phyloP scores from a whole-genome alignment of 53 echinoderm and acorn worm species.

The Temnopleurus reevesii region DNA sequence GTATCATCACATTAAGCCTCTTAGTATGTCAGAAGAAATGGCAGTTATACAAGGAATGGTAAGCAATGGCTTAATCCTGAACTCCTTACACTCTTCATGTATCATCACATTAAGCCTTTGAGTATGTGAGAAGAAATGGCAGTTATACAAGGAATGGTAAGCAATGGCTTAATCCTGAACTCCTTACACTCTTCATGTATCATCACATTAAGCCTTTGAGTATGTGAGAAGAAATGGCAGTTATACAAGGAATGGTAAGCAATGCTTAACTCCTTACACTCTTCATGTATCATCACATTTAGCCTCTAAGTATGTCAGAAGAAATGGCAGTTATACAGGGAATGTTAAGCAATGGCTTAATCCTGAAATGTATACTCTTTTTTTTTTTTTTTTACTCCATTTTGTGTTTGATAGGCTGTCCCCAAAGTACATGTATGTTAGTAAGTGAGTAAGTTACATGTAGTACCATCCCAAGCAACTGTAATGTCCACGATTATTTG shows the following conservation, averaged over 20 bases:
- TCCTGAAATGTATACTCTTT: too few species aligned
- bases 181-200: too few species aligned
- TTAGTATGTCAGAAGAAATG: conserved; percentile 86
- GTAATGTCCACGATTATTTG: too few species aligned
- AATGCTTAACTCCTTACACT: background rate
- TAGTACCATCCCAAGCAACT: too few species aligned
- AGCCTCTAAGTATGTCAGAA: conserved; percentile 49
- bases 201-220: conserved; percentile 88
- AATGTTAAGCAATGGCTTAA: background rate
- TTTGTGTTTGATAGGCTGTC: too few species aligned
- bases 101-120: conserved; percentile 69
- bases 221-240: conserved; percentile 76
- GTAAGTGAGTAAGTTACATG: too few species aligned
- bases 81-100: too few species aligned
- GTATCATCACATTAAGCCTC: conserved; percentile 91
- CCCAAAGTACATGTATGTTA: too few species aligned
- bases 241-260: conserved; percentile 83
- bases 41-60: conserved; percentile 93
- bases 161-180: too few species aligned
- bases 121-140: conserved; percentile 76
- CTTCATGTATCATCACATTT: background rate
- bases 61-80: background rate
- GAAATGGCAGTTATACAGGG: conserved; percentile 68
- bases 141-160: conserved; percentile 85
- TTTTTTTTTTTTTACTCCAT: too few species aligned